These are phyloP conservation scores for Threskiornis aethiopicus DNA, from an alignment of 2,797 vertebrate species.

Conservation along the genomic window DNA sequence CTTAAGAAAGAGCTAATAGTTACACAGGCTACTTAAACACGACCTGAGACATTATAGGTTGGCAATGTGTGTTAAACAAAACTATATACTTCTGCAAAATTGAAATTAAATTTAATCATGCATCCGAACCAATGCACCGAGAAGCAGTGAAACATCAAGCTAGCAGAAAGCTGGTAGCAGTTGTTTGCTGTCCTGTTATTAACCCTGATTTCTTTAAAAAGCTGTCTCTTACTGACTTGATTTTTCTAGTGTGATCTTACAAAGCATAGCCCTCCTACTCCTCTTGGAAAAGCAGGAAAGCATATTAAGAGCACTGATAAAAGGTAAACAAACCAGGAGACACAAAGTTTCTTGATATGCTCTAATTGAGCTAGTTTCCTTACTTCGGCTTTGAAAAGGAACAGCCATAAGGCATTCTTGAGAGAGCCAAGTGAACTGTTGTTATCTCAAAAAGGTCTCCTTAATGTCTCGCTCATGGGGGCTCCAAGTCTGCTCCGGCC, in stretches of 20 bases:
- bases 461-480: constrained; percentile 70
- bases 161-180: neutral
- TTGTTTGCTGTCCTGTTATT: neutral
- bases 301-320: constrained; percentile 48
- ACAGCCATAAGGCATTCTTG: constrained; percentile 54
- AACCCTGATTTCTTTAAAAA: neutral
- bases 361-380: constrained; percentile 68
- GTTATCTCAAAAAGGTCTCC: constrained; percentile 76
- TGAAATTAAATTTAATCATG: neutral
- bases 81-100: neutral
- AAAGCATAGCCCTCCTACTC: constrained; percentile 10
- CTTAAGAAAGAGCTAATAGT: neutral
- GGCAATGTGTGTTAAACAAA: neutral
- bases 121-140: neutral
- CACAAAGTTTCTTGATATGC: constrained; percentile 59
- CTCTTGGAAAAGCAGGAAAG: constrained; percentile 52
- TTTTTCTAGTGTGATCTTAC: neutral
- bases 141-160: neutral
- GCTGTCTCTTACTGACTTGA: neutral
- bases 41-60: neutral
- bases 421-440: constrained; percentile 67
- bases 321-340: constrained; percentile 57
- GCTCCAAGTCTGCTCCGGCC: constrained; percentile 79
- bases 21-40: neutral
- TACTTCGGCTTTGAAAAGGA: constrained; percentile 68